These are phyloP conservation scores for Picathartes gymnocephalus DNA, from an alignment of 2,113 vertebrate genomes.

Conservation along the genomic window DNA sequence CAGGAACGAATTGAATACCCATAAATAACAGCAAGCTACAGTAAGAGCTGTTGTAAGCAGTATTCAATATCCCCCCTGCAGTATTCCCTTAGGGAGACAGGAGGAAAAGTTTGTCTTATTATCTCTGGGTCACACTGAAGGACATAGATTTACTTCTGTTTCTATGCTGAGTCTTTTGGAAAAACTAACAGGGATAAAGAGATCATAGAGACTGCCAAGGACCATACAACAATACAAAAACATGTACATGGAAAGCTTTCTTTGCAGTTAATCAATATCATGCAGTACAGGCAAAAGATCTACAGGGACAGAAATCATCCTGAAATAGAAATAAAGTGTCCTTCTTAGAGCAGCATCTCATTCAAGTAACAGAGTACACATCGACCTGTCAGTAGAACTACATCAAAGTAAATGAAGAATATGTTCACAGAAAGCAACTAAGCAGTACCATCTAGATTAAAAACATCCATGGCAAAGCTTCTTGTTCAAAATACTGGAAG, in stretches of 20 bases:
- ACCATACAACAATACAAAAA: background rate
- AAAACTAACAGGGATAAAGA: background rate
- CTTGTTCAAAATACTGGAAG: background rate
- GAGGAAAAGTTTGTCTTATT: background rate
- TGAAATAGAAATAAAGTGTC: background rate
- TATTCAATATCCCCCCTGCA: background rate
- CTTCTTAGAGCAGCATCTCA: background rate
- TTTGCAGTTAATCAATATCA: background rate
- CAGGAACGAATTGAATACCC: background rate
- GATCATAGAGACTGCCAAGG: background rate
- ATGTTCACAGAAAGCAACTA: background rate
- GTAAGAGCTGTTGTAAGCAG: background rate
- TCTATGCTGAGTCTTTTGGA: background rate
- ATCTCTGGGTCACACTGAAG: background rate
- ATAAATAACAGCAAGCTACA: background rate
- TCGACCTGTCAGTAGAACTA: background rate
- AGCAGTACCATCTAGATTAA: background rate
- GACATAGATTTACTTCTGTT: background rate
- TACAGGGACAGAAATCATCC: background rate
- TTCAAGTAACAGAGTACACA: background rate
- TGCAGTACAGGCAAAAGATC: background rate
- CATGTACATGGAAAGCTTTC: background rate
- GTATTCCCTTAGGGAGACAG: background rate
- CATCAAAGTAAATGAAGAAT: background rate
- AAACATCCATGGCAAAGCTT: background rate